Evolutionary conservation across 2,888 invertebrate species (phyloP), one percentile per base, ranked within the genome.

Genomic region (Pristionchus exspectatus): DNA sequence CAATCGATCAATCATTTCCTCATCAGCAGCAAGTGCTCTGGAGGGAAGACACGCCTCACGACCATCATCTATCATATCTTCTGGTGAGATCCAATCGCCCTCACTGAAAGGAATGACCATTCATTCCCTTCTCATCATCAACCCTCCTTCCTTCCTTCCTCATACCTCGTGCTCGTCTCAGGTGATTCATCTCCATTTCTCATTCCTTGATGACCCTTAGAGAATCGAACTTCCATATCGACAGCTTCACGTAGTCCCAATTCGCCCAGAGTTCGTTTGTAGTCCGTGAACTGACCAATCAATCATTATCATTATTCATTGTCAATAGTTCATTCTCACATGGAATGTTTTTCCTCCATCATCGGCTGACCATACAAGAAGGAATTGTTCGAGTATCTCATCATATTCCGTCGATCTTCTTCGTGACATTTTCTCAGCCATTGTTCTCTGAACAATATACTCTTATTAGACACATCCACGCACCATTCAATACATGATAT

Each of bases 261-360:
- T 33, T 86, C 86, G 44, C 86, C 86, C 66, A 86, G 59, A 16
- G 86, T 86, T n/a, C 66, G 12, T 63, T 86, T 86, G 86, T 86
- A 86, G 66, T 86, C 86, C 2, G 38, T 18, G 50, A 24, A 38
- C 86, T 86, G 66, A 56, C 14, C 18, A 56, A 56, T 21, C 16
- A 56, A 21, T 21, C 4, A 56, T 21, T 1, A 56, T 21, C 3
- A 16, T 12, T 21, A 56, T 21, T 21, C 56, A 66, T 66, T 27
- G 66, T 12, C n/a, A 66, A 27, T 72, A 30, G 16, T 30, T 16
- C n/a, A 50, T 9, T 50, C 84, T 84, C 56, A 84, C 84, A 38
- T 84, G 84, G 2, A 84, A 27, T n/a, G n/a, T 27, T 56, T 27
- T 54, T 10, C 14, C 0, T 12, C 56, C 84, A 12, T 56, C 84